Base-by-base conservation (phyloP, 35 echinoderm and acorn worm genomes). In the Ophioderma brevispina region DNA sequence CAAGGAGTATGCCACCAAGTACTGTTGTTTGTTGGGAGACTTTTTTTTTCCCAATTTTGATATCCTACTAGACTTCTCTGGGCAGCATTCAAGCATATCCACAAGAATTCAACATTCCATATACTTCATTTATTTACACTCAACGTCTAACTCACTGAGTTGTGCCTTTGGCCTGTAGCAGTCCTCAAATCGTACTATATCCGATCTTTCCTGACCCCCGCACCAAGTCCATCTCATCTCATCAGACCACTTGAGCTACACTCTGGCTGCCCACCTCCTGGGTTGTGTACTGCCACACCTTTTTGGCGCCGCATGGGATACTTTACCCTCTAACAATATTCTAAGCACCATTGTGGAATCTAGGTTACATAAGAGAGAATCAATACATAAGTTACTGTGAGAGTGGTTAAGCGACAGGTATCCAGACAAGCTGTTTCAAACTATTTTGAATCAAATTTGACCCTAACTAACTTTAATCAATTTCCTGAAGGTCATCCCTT, bases 271-370 rank as follows among this genome's bases (percentile, higher is more conserved):
- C 38, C 95, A 93, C 93, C 96, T 89, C 81, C 96, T 92, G 41
- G 96, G 96, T 39, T 98, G 96, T 23, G 96, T 98, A 70, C 96
- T 23, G 96, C 96, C 31, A 98, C 96, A 55, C 82, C 90, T 80
- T 98, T 99, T 77, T 89, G 88, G 41, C 34, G 76, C 23, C 82
- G 76, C 64, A 99, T 43, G 18, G 97, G 90, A 55, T 90, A 95
- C 84, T 95, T 99, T n/a, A n/a, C 11, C 38, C 81, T 32, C 97
- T 36, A 38, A 95, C 94, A 75, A n/a, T 90, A 99, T 43, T 99
- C 97, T 43, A 99, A 40, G 77, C 97, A 99, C 97, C 97, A 99
- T 64, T 99, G 97, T 8, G 97, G 97, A 37, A 99, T 99, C 97
- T 98, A 33, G 25, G n/a, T n/a, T n/a, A n/a, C n/a, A n/a, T n/a